phyloP scores from a whole-genome alignment of 2,113 vertebrate genomes.

The Forbesichthys papilliferus region DNA sequence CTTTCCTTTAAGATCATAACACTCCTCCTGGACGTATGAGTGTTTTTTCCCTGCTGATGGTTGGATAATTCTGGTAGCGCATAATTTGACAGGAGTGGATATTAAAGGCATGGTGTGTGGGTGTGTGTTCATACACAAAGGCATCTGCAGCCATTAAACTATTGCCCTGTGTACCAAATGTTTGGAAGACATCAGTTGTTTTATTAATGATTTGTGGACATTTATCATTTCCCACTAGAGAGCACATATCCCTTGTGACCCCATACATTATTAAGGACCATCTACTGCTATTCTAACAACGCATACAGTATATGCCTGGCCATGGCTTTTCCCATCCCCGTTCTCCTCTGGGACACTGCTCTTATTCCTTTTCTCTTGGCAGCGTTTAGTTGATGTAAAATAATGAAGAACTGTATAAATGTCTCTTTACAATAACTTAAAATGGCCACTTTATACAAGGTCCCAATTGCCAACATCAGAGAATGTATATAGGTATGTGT shows the following conservation, averaged over 20 bases:
- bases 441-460: neutral
- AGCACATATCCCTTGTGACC: conserved; percentile 46
- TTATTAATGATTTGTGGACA: conserved; percentile 33
- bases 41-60: conserved; percentile 3
- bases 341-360: conserved; percentile 7
- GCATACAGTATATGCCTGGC: conserved; percentile 14
- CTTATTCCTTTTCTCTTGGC: neutral
- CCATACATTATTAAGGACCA: conserved; percentile 52
- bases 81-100: neutral
- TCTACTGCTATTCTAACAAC: conserved; percentile 23
- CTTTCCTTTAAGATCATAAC: neutral
- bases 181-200: conserved; percentile 26
- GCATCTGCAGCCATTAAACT: conserved; percentile 26
- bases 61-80: neutral
- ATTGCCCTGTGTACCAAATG: conserved; percentile 1
- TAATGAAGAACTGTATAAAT: neutral
- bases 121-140: conserved; percentile 3
- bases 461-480: neutral
- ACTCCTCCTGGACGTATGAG: neutral
- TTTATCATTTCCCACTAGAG: conserved; percentile 39
- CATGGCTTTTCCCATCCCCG: neutral
- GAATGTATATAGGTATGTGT: neutral
- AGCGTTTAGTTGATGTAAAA: conserved; percentile 5
- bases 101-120: neutral
- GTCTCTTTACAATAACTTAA: conserved; percentile 2